These are phyloP conservation scores for Bucco capensis DNA, from an alignment of 2,113 vertebrate genomes.

Conservation along the genomic window DNA sequence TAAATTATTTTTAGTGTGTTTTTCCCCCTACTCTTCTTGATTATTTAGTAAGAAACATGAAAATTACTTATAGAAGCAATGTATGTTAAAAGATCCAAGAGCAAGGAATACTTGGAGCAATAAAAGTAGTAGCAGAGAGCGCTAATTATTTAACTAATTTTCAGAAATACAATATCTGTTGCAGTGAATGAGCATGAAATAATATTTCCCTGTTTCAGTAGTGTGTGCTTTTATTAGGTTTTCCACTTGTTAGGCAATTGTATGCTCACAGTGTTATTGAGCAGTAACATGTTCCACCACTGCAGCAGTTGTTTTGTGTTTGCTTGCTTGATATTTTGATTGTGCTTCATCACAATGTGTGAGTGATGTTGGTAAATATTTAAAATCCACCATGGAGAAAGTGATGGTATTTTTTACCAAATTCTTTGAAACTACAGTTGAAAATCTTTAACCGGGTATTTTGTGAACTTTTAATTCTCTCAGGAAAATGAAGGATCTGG, in stretches of 20 bases:
- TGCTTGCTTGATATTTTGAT: not conserved
- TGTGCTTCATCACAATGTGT: not conserved
- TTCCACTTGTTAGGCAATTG: not conserved
- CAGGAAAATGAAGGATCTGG: not conserved
- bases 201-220: not conserved
- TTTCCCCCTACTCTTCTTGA: rapidly evolving
- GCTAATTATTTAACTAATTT: not conserved
- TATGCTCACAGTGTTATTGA: not conserved
- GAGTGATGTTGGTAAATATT: not conserved
- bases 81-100: not conserved
- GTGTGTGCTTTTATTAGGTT: not conserved
- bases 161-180: not conserved
- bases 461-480: not conserved
- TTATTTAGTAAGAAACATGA: not conserved
- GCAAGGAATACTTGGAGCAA: not conserved
- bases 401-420: not conserved
- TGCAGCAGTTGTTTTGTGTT: not conserved
- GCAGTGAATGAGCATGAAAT: not conserved
- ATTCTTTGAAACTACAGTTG: not conserved
- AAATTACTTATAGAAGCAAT: not conserved
- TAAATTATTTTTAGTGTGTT: not conserved
- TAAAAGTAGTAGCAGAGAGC: not conserved
- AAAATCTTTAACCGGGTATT: not conserved
- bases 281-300: not conserved
- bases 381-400: rapidly evolving